Evolutionary conservation across 2,113 vertebrate species (phyloP), one percentile per base, ranked within the genome.

Genomic region (Pseudorectes ferrugineus): DNA sequence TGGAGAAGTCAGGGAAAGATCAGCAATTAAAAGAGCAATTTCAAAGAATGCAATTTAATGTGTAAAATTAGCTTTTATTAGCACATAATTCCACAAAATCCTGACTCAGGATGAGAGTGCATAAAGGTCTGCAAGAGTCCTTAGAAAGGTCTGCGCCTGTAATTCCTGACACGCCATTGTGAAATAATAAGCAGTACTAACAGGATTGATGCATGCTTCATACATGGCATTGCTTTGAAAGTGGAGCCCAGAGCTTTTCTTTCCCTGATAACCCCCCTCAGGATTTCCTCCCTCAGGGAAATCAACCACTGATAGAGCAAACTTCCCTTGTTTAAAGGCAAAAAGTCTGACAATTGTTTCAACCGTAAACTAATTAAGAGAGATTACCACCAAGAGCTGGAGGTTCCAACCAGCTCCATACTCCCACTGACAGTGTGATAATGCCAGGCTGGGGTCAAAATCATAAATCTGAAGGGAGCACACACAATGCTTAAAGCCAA

Each of bases 131-230:
- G 85, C 83, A 66, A 76, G 79, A 96, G 76, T 81, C 78, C 78
- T 93, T 95, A 93, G 62, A 95, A 93, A 90, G 76, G 92, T 92
- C 88, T 45, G 65, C 36, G 76, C 71, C 88, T 8, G 33, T 93
- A 88, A 96, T 94, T 96, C 93, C 88, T 93, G 92, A 94, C 91
- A 95, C 62, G 23, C 90, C 90, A 89, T 94, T 95, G 88, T 95
- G 95, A 94, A 96, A 94, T 90, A 95, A 94, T 94, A 95, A 95
- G 95, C 96, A 96, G 94, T 92, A 81, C 95, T 96, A 94, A 96
- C 92, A 95, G 95, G 94, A 95, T 95, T 97, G 93, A 90, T 90
- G 85, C 93, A 92, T 86, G 94, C 93, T 89, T 97, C 92, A 7
- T 92, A 94, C 93, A 38, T 83, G 75, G 74, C 92, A 77, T 38